Base-by-base conservation (phyloP, 2,113 vertebrate species). In the Choloepus hoffmanni region DNA sequence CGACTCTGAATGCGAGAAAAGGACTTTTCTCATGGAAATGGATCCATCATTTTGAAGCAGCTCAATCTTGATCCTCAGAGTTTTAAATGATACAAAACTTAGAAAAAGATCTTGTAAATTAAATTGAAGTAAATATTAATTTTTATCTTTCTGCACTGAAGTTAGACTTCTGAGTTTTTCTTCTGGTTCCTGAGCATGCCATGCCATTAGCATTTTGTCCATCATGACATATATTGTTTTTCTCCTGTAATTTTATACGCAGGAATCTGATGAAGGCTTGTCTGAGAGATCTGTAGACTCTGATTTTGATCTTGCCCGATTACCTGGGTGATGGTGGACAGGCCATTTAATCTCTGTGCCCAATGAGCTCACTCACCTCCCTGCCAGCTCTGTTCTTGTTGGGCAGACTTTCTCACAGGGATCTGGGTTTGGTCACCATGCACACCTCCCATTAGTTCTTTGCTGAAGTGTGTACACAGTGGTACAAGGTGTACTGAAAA, bases 361-460 rank as follows among this genome's bases (percentile, higher is more conserved):
- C 1, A 5, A 45, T 45, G 50, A 68, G 13, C n/a, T 4, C 58
- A 1, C 36, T 40, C 7, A 3, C 43, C 5, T 62, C 58, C 18
- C n/a, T n/a, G 7, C 18, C 5, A 36, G 19, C n/a, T 73, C 62
- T 28, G n/a, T 15, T 65, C n/a, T 82, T 65, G 33, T 50, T 10
- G 13, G 30, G 45, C 62, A 58, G 23, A 58, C 40, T 28, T 18
- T 55, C 23, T 30, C 14, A 30, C 24, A 15, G 68, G 13, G 13
- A 9, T 0, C 5, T 7, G 0, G 21, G 4, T 4, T 1, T 53
- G 10, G 21, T 36, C 11, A 5, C 15, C 8, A 26, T 26, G 40
- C 10, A 23, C 1, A 48, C 33, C 36, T 50, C 30, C n/a, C 0
- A 1, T 74, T 18, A 3, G 16, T 23, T 11, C 8, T 9, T n/a